Conservation (phyloP, 64 coral and sea anemone genomes). For the Dendronephthya gigantea region DNA sequence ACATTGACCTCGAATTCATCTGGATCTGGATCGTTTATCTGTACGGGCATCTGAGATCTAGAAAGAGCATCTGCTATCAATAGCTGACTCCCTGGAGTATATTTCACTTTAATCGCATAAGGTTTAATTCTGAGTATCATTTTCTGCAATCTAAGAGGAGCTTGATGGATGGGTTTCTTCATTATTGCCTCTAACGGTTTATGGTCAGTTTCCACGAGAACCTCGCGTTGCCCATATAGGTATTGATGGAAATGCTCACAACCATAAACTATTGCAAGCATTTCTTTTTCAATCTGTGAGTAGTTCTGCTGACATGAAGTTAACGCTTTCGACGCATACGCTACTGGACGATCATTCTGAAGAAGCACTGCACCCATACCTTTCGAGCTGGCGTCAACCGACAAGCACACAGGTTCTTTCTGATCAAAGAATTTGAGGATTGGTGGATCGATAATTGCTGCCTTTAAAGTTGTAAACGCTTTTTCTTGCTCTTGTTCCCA, state of each 20-base stretch:
- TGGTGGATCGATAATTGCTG: neutral
- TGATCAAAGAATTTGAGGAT: slow-evolving; percentile 5
- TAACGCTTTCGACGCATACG: slow-evolving; percentile 40
- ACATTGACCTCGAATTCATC: neutral
- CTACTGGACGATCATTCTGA: slow-evolving; percentile 27
- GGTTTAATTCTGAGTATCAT: neutral
- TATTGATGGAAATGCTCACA: slow-evolving; percentile 15
- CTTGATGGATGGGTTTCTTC: neutral
- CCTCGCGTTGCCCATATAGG: neutral
- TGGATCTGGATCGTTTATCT: too few relatives aligned
- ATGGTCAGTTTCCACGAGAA: neutral
- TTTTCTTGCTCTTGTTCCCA: neutral
- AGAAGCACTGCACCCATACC: neutral
- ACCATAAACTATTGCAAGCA: slow-evolving; percentile 17
- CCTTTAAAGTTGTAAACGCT: neutral
- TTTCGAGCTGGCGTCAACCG: neutral
- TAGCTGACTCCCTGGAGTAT: too few relatives aligned
- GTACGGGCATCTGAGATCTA: too few relatives aligned
- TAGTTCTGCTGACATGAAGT: slow-evolving; percentile 34
- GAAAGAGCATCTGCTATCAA: too few relatives aligned
- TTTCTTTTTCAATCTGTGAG: slow-evolving; percentile 29
- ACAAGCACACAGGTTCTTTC: neutral
- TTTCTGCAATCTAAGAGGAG: too few relatives aligned
- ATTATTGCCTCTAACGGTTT: neutral
- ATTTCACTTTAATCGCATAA: neutral